Evolutionary conservation across 2,888 invertebrate genomes (phyloP).

Genomic region (Lepidonotus clava): DNA sequence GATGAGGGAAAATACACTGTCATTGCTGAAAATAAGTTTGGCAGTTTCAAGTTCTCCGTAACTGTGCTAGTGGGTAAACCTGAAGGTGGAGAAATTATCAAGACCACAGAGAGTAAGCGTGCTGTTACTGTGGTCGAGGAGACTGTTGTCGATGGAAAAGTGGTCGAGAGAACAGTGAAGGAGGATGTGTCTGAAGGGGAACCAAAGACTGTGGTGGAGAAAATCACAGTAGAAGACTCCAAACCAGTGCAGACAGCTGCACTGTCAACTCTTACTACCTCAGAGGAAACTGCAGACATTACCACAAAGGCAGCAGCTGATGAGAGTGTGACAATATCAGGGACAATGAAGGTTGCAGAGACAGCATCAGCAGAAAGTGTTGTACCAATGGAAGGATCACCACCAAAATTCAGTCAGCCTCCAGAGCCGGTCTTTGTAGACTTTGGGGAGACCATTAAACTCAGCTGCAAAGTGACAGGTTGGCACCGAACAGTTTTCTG

Average conservation of each 20-base stretch:
- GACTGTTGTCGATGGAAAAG: conserved; percentile 29
- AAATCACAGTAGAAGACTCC: neutral
- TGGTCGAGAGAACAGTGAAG: conserved; percentile 6
- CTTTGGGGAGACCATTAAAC: conserved; percentile 46
- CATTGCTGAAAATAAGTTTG: conserved; percentile 55
- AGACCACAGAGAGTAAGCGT: conserved; percentile 30
- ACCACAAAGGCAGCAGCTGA: neutral
- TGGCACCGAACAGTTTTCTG: too few relatives aligned
- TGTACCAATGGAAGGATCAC: conserved; percentile 30
- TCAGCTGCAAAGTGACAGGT: conserved; percentile 55
- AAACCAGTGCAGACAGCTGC: neutral
- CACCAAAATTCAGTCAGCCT: conserved; percentile 28
- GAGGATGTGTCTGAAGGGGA: conserved; percentile 51
- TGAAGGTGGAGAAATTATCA: conserved; percentile 41
- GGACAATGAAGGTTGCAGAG: neutral
- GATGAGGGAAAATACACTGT: conserved; percentile 50
- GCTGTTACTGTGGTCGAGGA: conserved; percentile 43
- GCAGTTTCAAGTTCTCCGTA: conserved; percentile 56
- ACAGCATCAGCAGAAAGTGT: neutral
- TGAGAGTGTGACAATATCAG: neutral
- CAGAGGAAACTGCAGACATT: neutral
- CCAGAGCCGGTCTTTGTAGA: conserved; percentile 48
- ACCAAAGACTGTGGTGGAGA: conserved; percentile 24
- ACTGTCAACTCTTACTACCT: too few relatives aligned
- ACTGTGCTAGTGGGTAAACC: conserved; percentile 35